These are phyloP conservation scores for Drosophila truncata DNA, from an alignment of 1,140 invertebrate species.

Conservation along the genomic window DNA sequence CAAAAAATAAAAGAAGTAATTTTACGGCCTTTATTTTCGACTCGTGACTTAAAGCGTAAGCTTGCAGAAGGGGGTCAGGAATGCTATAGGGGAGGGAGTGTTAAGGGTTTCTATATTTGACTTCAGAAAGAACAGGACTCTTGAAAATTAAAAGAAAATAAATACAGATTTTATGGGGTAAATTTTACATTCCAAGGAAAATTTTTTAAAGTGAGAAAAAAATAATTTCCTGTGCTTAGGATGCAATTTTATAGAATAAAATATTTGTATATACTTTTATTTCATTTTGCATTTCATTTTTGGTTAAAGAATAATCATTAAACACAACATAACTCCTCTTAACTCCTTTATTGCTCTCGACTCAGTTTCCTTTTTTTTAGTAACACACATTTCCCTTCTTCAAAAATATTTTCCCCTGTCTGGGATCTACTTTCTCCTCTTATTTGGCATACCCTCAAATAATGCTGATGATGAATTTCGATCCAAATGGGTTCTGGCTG, in stretches of 20 bases:
- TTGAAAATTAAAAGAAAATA: background rate
- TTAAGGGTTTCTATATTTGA: background rate
- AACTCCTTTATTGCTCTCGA: too few relatives aligned
- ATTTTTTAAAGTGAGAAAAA: background rate
- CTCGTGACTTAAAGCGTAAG: conserved; percentile 57
- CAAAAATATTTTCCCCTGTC: background rate
- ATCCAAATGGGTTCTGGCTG: conserved; percentile 26
- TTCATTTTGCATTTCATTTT: too few relatives aligned
- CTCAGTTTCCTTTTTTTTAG: too few relatives aligned
- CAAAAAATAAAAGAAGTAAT: conserved; percentile 13
- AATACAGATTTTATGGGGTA: background rate
- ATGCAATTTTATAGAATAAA: background rate
- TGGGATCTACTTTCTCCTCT: background rate
- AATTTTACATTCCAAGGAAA: background rate
- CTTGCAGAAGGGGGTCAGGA: conserved; percentile 33
- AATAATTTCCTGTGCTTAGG: background rate
- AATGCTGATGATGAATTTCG: conserved; percentile 13
- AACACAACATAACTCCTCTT: too few relatives aligned
- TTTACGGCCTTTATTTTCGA: conserved; percentile 62
- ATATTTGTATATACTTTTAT: too few relatives aligned
- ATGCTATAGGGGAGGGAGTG: background rate
- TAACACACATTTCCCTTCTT: too few relatives aligned
- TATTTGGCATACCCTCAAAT: background rate
- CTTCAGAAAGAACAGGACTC: background rate
- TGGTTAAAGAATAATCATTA: too few relatives aligned